Evolutionary conservation across 2,797 vertebrate genomes (phyloP), one percentile per base, ranked within the genome.

Genomic region (Petrocephalus sullivani): DNA sequence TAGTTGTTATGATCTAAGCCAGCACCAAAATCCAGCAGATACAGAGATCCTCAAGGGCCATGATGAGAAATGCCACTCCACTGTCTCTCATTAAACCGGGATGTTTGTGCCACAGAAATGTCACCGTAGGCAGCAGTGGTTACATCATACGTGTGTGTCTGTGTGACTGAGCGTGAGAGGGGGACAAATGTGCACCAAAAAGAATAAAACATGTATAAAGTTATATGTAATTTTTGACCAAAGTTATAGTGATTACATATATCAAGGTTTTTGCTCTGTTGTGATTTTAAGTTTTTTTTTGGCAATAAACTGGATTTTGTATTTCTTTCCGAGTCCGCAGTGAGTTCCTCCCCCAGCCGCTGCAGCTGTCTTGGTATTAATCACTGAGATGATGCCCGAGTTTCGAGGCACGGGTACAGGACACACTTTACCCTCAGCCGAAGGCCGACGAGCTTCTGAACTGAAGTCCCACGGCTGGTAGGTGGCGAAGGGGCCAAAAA

Each of bases 241-340:
- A 81, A 81, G 49, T 49, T 82, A 56, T 56, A 14, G 21, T 7
- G 14, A 57, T 88, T 14, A 82, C 41, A 19, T 16, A 81, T 75
- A 10, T 53, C 21, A 56, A 53, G 82, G 54, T 85, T 56, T 85
- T 85, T 28, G 16, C 7, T 57, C 6, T 57, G 84, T 58, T 49
- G 0, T 88, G 41, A 53, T 87, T 71, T 87, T 46, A 53, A 49
- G 7, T 12, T 78, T 81, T 51, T 51, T 88, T 91, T 60, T 87
- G 10, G 87, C 85, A 94, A 94, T 95, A 95, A 95, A 95, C 84
- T 41, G 19, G 60, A 89, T 51, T 88, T 91, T 86, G 91, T 37
- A 9, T 49, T 14, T 58, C 37, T 58, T 33, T 16, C 14, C 81
- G n/a, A 49, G 51, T 71, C 61, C 16, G 49, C 61, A 28, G 46